Conservation (phyloP, 2,888 invertebrate species). For the Ellobium chinense region DNA sequence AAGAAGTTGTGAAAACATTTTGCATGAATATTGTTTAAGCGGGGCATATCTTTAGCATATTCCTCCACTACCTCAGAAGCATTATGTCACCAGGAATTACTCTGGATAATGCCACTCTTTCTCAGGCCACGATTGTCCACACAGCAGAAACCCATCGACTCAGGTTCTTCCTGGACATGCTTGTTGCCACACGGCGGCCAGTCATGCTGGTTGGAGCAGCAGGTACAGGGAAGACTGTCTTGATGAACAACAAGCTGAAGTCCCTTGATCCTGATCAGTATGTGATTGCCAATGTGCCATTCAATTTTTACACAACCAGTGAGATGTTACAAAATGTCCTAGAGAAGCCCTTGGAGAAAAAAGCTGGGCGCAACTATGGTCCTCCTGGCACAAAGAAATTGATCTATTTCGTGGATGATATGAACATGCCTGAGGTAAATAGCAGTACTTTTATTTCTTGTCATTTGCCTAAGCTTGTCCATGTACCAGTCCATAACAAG, state of each 20-base stretch:
- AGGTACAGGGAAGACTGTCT: constrained; percentile 95
- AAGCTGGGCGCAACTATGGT: constrained; percentile 96
- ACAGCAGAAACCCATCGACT: constrained; percentile 95
- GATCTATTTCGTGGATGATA: constrained; percentile 96
- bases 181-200: constrained; percentile 93
- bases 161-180: constrained; percentile 91
- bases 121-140: constrained; percentile 91
- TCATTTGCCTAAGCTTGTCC: neutral
- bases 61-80: too few species aligned
- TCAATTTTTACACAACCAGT: constrained; percentile 94
- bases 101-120: too few species aligned
- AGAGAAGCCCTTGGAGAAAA: constrained; percentile 97
- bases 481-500: too few species aligned
- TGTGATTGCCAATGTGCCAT: constrained; percentile 93
- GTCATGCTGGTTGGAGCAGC: constrained; percentile 96
- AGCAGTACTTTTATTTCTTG: neutral
- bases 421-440: constrained; percentile 97
- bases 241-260: constrained; percentile 90
- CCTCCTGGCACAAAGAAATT: constrained; percentile 97
- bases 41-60: too few species aligned
- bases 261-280: constrained; percentile 87
- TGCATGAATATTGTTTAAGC: too few species aligned
- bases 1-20: too few species aligned
- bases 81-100: too few species aligned
- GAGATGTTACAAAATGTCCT: constrained; percentile 85